Evolutionary conservation across 2,113 vertebrate species (phyloP), one percentile per base, ranked within the genome.

Genomic region (Theropithecus gelada): DNA sequence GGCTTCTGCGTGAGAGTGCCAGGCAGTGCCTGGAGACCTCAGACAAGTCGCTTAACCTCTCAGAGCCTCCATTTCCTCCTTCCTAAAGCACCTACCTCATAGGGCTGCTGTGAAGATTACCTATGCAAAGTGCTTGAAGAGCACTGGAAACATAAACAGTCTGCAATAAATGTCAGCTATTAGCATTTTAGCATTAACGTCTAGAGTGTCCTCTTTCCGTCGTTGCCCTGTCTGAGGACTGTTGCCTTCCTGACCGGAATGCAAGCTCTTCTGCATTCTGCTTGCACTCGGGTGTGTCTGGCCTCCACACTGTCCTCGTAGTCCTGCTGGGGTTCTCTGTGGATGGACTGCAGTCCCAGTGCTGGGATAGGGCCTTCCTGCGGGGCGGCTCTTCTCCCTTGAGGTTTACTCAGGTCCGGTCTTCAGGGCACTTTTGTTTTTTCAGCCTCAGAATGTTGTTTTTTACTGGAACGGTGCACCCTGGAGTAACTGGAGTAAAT

Each of bases 301-400:
- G 55, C 81, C 38, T 32, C 27, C 88, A 3, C 23, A 32, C 1
- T n/a, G 61, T 8, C 61, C 78, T 35, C 50, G 17, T 25, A 38
- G 40, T 4, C 48, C 32, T 35, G 35, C 25, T 35, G 89, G 73
- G 8, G 40, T 32, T 86, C 82, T 59, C 48, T 27, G 38, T 16
- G 22, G 35, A 2, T 52, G 35, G 61, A 27, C 35, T 35, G 25
- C 72, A 52, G 73, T 81, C 52, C 43, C 61, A 11, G 14, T 18
- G 30, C 1, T 0, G 5, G 17, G 4, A 9, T 6, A 8, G 10
- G 40, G 13, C 11, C 8, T 6, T 35, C 45, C 72, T 52, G 45
- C 81, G 12, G n/a, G 13, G 14, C n/a, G 18, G 52, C 14, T 73
- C 40, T 75, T 55, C 35, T 85, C 20, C 0, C 30, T 25, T 45